A percentile compares a stretch with the other conserved stretches of the same genome.
These are phyloP conservation scores for Brachypalpus laphriformis DNA, from an alignment of 2,888 invertebrate genomes.

Conservation along the genomic window DNA sequence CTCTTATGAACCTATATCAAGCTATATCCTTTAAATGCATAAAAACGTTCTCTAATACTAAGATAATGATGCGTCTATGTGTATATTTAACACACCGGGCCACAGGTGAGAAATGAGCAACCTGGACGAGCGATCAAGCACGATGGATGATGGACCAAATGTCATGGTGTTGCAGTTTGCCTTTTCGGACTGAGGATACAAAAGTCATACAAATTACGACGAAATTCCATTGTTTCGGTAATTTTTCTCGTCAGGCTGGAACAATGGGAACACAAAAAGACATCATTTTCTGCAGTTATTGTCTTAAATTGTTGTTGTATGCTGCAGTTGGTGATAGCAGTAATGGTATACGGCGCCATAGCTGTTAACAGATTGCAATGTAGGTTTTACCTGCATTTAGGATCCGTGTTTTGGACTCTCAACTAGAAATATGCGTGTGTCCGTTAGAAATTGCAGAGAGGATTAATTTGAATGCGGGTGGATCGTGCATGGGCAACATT, in stretches of 20 bases:
- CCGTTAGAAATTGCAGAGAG: background rate
- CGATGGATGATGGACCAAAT: conserved; percentile 34
- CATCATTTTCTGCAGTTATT: conserved; percentile 41
- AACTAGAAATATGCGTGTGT: no score
- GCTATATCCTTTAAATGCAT: conserved; percentile 31
- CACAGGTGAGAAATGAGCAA: conserved; percentile 49
- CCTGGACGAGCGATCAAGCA: conserved; percentile 42
- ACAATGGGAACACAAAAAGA: conserved; percentile 44
- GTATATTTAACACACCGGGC: background rate
- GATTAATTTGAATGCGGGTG: conserved; percentile 54
- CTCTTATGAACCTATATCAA: conserved; percentile 5
- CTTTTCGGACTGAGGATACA: conserved; percentile 7
- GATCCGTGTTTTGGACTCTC: no score
- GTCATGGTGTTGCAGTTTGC: conserved; percentile 28
- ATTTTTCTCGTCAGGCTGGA: background rate
- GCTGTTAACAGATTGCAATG: conserved; percentile 33
- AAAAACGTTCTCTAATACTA: conserved; percentile 21
- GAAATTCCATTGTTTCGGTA: conserved; percentile 46
- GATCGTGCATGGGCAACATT: background rate
- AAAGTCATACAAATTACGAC: conserved; percentile 45
- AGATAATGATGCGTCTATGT: conserved; percentile 11
- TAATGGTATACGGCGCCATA: conserved; percentile 33
- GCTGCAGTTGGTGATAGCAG: conserved; percentile 1
- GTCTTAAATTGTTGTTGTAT: conserved; percentile 28
- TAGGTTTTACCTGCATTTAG: conserved; percentile 11